Evolutionary conservation across 2,113 vertebrate genomes (phyloP).

Genomic region (Rhinichthys klamathensis): DNA sequence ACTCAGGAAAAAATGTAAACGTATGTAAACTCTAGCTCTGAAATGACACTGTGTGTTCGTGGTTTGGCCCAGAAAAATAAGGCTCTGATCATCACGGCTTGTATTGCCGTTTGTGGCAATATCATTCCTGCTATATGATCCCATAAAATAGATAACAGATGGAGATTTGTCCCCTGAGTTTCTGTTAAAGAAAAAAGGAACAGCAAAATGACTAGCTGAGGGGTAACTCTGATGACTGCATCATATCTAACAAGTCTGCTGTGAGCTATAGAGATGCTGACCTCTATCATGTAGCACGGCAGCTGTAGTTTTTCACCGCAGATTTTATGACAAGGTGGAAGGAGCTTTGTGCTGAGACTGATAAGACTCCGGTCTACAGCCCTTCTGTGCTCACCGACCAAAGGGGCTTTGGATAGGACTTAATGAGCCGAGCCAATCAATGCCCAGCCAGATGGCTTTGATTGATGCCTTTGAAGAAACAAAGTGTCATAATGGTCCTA

Average conservation of each 20-base stretch:
- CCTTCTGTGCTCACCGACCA: conserved; percentile 35
- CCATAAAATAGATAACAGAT: conserved; percentile 43
- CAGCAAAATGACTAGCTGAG: conserved; percentile 27
- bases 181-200: conserved; percentile 23
- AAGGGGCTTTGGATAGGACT: conserved; percentile 38
- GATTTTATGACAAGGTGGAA: conserved; percentile 41
- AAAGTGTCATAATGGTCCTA: conserved; percentile 52
- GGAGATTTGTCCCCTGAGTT: conserved; percentile 40
- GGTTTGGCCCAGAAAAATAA: not conserved
- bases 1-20: not conserved
- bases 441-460: conserved; percentile 58
- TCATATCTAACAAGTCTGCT: conserved; percentile 41
- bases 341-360: conserved; percentile 42
- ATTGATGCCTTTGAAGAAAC: conserved; percentile 59
- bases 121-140: conserved; percentile 27
- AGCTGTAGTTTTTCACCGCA: conserved; percentile 34
- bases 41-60: not conserved
- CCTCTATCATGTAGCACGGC: conserved; percentile 27
- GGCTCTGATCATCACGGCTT: not conserved
- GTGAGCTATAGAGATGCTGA: conserved; percentile 41
- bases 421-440: conserved; percentile 57
- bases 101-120: conserved; percentile 3
- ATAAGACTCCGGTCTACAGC: conserved; percentile 36
- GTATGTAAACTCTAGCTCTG: not conserved
- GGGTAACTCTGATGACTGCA: conserved; percentile 35